These are phyloP conservation scores for Scylla paramamosain DNA, from an alignment of 1,140 invertebrate species.

Conservation along the genomic window DNA sequence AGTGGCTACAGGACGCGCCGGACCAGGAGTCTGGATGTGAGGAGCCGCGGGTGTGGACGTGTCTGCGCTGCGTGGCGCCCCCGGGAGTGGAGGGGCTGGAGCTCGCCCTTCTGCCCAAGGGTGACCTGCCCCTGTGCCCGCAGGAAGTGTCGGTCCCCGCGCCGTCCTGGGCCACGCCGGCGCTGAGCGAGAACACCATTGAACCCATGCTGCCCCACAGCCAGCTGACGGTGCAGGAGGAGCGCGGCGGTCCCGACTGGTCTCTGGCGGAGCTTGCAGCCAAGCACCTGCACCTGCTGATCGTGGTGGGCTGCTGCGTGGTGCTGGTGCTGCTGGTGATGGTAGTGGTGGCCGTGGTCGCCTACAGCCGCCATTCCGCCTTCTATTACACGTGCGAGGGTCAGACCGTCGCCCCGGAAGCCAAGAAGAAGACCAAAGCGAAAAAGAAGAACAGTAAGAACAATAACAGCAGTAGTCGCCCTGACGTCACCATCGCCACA, in stretches of 20 bases:
- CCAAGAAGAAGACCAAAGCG: background rate
- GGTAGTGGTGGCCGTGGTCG: conserved; percentile 78
- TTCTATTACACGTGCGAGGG: conserved; percentile 88
- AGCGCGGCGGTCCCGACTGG: conserved; percentile 47
- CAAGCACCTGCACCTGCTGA: conserved; percentile 76
- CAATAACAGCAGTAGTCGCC: conserved; percentile 74
- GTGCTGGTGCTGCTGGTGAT: conserved; percentile 79
- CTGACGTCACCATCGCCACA: conserved; percentile 79
- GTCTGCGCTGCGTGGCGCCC: conserved; percentile 76
- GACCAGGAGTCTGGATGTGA: conserved; percentile 76
- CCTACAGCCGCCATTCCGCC: conserved; percentile 84
- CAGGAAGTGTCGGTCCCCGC: conserved; percentile 48
- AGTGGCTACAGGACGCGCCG: conserved; percentile 78
- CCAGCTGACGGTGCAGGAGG: conserved; percentile 58
- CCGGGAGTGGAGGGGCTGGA: conserved; percentile 71
- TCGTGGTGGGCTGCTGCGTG: conserved; percentile 80
- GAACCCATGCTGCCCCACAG: conserved; percentile 59
- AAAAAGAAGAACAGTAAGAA: conserved; percentile 70
- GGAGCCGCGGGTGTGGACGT: conserved; percentile 76
- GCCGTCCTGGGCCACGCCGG: conserved; percentile 53
- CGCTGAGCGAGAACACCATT: conserved; percentile 9
- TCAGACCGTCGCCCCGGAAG: conserved; percentile 79
- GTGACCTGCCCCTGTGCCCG: conserved; percentile 70
- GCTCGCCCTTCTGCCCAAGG: conserved; percentile 80
- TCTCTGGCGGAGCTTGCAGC: conserved; percentile 55